Evolutionary conservation across 2,113 vertebrate species (phyloP).

Genomic region (Phrynosoma blainvillii): DNA sequence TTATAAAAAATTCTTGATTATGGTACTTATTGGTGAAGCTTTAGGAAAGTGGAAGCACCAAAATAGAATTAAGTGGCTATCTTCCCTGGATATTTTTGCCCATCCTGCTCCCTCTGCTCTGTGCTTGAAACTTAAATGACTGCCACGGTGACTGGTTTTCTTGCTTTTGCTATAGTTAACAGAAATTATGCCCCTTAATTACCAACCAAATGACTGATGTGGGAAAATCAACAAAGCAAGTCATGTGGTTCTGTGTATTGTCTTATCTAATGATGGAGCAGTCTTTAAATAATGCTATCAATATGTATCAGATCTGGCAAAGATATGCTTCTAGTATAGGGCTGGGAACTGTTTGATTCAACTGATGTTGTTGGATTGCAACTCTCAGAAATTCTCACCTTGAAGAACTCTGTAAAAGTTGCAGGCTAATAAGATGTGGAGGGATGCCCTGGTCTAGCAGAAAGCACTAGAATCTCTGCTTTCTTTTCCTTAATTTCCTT

Average conservation of each 20-base stretch:
- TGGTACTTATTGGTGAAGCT: conserved; percentile 24
- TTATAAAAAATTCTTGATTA: conserved; percentile 29
- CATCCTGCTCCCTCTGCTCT: conserved; percentile 20
- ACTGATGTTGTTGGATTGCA: background rate
- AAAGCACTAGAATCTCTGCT: too few relatives aligned
- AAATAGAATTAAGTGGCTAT: conserved; percentile 51
- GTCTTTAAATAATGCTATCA: background rate
- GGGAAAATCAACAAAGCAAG: conserved; percentile 31
- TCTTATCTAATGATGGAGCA: background rate
- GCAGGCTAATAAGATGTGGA: too few relatives aligned
- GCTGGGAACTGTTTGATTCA: background rate
- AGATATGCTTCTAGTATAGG: background rate
- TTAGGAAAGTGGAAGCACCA: conserved; percentile 18
- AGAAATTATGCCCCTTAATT: background rate
- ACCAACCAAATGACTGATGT: background rate
- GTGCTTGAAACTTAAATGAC: background rate
- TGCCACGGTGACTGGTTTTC: background rate
- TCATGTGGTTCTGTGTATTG: background rate
- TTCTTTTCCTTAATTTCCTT: too few relatives aligned
- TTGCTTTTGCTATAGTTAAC: background rate
- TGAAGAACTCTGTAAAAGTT: too few relatives aligned
- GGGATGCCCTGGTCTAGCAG: too few relatives aligned
- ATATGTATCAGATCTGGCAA: background rate
- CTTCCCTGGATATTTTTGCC: conserved; percentile 31
- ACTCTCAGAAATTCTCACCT: background rate